Evolutionary conservation across 2,888 invertebrate species (phyloP), one percentile per base, ranked within the genome.

Genomic region (Lissocephala sabroskyi): DNA sequence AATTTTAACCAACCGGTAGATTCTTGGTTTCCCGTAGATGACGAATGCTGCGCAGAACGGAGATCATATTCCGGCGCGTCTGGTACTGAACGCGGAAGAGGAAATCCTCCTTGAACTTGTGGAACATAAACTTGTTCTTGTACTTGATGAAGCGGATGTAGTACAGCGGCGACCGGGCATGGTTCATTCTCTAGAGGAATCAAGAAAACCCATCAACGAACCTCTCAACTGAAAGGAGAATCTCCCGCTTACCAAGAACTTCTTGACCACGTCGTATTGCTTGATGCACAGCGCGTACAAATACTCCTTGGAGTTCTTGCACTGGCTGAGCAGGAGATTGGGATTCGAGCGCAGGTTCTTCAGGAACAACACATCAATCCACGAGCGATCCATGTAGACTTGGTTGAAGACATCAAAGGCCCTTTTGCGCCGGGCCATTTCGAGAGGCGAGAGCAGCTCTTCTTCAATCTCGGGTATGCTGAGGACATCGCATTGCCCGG

Each of bases 121-220:
- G 52, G 37, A 63, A 58, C 2, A 74, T 41, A 16, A 53, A 50
- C 41, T 62, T 60, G 45, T 79, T 66, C 0, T 73, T 57, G 49
- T 66, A 76, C 23, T 77, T 79, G 2, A 62, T 62, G 42, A 62
- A 50, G 10, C 71, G 64, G 33, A 79, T 56, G 3, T 65, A 76
- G 46, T 82, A 83, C 39, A 82, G 53, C 0, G 83, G 83, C 47
- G 75, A 65, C 2, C 83, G 76, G 0, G 81, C 74, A 49, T 82
- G 70, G 3, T 82, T 51, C 80, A 83, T 82, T 82, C 78, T 81
- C 82, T 82, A 33, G n/a, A 1, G 45, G 45, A 17, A 9, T 6
- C 28, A 13, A 3, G n/a, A n/a, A n/a, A n/a, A n/a, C n/a, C n/a
- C n/a, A n/a, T n/a, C n/a, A n/a, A n/a, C n/a, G n/a, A n/a, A n/a